Conservation (phyloP, 1,140 invertebrate species). For the Euwallacea fornicatus region DNA sequence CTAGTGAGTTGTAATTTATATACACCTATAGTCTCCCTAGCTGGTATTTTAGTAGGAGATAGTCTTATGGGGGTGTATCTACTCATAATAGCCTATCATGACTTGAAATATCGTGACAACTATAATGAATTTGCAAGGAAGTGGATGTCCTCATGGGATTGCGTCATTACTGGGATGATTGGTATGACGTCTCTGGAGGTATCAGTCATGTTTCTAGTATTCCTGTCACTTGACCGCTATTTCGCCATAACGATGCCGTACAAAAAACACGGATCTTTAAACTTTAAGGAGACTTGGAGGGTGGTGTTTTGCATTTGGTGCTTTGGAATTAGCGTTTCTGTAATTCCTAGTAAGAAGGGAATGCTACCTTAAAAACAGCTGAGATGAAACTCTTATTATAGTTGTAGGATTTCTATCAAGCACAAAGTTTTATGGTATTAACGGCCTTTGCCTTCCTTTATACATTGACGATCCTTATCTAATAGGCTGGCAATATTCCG, state of each 20-base stretch:
- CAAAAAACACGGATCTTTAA: slow-evolving; percentile 61
- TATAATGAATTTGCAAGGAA: slow-evolving; percentile 63
- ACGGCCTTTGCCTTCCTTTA: slow-evolving; percentile 73
- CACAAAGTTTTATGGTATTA: slow-evolving; percentile 69
- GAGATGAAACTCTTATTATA: slow-evolving; percentile 38
- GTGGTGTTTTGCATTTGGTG: slow-evolving; percentile 66
- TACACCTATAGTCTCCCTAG: not conserved
- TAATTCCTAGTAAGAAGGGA: slow-evolving; percentile 61
- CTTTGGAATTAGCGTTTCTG: slow-evolving; percentile 63
- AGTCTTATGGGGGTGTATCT: slow-evolving; percentile 80
- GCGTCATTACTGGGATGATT: slow-evolving; percentile 64
- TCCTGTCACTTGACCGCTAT: slow-evolving; percentile 77
- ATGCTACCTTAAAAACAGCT: not conserved
- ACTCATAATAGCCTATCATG: slow-evolving; percentile 68
- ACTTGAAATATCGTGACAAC: slow-evolving; percentile 63
- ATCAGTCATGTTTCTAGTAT: slow-evolving; percentile 73
- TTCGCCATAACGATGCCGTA: slow-evolving; percentile 71
- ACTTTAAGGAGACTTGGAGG: slow-evolving; percentile 58
- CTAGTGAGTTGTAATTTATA: slow-evolving; percentile 55
- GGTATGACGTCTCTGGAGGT: slow-evolving; percentile 74
- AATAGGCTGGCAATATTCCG: slow-evolving; percentile 74
- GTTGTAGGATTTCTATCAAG: slow-evolving; percentile 65
- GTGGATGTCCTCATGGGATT: slow-evolving; percentile 73
- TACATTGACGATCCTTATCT: slow-evolving; percentile 72
- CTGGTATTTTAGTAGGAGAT: slow-evolving; percentile 63